phyloP scores from a whole-genome alignment of 2,888 invertebrate species.

The Criorhina ranunculi region DNA sequence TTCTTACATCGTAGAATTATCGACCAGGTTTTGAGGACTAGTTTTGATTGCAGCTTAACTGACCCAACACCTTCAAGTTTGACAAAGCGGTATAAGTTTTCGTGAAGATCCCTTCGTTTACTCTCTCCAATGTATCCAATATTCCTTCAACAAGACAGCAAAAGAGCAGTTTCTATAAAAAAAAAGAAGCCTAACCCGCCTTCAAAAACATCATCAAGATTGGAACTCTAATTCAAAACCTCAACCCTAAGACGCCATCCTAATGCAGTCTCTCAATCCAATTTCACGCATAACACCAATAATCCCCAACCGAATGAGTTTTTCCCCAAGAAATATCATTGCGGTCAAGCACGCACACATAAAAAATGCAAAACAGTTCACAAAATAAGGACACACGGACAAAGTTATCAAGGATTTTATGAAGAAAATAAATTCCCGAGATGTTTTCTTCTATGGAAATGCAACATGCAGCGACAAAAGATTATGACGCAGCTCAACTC shows the following conservation, averaged over 20 bases:
- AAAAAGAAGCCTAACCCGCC: no score
- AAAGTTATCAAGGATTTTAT: constrained; percentile 62
- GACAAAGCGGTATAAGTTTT: no score
- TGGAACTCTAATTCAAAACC: background rate
- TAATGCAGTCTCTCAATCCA: constrained; percentile 37
- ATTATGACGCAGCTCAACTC: constrained; percentile 32
- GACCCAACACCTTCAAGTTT: no score
- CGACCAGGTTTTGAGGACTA: no score
- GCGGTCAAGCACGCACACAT: constrained; percentile 68
- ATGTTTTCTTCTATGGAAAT: constrained; percentile 36
- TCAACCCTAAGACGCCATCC: background rate
- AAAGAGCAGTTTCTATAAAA: no score
- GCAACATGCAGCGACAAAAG: constrained; percentile 71
- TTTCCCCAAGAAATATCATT: constrained; percentile 36
- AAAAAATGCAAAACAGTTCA: constrained; percentile 63
- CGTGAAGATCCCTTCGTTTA: no score
- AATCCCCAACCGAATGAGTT: constrained; percentile 53
- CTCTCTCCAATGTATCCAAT: no score
- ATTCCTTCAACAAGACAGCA: no score
- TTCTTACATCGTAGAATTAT: no score
- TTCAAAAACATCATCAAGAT: background rate
- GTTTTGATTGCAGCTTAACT: no score
- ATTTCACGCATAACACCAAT: constrained; percentile 67
- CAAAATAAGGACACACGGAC: constrained; percentile 12
- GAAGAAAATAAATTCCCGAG: constrained; percentile 50